Conservation (phyloP, 2,797 vertebrate genomes). For the Rhabdomys pumilio region DNA sequence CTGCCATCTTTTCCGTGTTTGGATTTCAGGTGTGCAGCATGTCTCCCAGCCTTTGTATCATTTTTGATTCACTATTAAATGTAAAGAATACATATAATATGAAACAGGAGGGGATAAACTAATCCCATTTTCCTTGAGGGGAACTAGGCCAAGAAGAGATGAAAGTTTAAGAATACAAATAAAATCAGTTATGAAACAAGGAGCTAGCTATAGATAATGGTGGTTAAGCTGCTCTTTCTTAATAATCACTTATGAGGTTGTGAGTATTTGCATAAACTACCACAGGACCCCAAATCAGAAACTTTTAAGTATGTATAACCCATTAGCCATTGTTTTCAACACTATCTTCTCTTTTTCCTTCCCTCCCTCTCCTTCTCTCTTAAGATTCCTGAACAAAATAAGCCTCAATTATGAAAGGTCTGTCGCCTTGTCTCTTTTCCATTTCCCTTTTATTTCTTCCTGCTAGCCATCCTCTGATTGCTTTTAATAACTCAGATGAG, state of each 20-base stretch:
- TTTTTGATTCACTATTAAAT: conserved; percentile 2
- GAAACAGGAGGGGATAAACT: background rate
- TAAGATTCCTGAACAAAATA: conserved; percentile 18
- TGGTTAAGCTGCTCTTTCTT: conserved; percentile 21
- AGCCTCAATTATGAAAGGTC: background rate
- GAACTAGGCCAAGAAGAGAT: conserved; percentile 31
- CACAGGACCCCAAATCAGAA: background rate
- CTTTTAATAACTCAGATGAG: conserved; percentile 60
- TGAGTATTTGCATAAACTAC: conserved; percentile 48
- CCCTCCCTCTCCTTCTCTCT: background rate
- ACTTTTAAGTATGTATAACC: conserved; percentile 1
- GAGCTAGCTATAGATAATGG: background rate
- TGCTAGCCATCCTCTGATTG: conserved; percentile 27
- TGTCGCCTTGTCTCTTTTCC: conserved; percentile 8
- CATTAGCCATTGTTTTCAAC: background rate
- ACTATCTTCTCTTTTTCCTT: background rate
- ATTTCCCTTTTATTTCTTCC: background rate
- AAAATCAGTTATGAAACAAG: conserved; percentile 11
- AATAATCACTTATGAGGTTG: background rate
- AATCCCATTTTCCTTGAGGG: background rate
- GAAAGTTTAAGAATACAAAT: background rate
- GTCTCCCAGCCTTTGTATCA: background rate
- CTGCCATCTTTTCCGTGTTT: background rate
- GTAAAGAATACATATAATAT: background rate
- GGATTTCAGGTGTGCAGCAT: background rate